phyloP scores from a whole-genome alignment of 2,888 invertebrate species.

The Lacanobia wlatinum region DNA sequence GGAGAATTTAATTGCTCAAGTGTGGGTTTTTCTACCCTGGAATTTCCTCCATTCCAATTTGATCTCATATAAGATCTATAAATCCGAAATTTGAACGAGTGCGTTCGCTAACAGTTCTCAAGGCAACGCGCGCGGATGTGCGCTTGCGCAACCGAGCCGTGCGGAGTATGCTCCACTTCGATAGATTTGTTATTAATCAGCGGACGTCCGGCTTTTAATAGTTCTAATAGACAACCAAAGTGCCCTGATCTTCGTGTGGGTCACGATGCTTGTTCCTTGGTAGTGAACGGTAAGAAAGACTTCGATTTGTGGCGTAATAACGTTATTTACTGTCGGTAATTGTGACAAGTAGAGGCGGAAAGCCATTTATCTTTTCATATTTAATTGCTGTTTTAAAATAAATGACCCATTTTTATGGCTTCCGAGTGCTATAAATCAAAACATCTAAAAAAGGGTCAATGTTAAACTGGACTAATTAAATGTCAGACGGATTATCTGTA shows the following conservation, averaged over 20 bases:
- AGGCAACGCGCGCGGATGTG: slow-evolving; percentile 71
- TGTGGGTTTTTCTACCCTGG: neutral
- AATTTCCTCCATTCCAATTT: slow-evolving; percentile 19
- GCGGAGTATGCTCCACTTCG: slow-evolving; percentile 64
- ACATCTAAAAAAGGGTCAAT: slow-evolving; percentile 20
- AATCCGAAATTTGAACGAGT: slow-evolving; percentile 49
- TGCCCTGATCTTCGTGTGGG: slow-evolving; percentile 50
- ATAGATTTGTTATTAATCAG: slow-evolving; percentile 61
- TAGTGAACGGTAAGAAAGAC: slow-evolving; percentile 32
- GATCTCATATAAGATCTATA: slow-evolving; percentile 38
- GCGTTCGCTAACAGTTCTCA: slow-evolving; percentile 67
- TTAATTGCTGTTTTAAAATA: slow-evolving; percentile 22
- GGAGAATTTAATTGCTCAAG: neutral
- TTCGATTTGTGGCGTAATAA: slow-evolving; percentile 21
- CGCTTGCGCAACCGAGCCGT: slow-evolving; percentile 66
- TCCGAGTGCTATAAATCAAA: slow-evolving; percentile 23
- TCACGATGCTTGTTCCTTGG: slow-evolving; percentile 48
- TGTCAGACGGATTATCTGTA: slow-evolving; percentile 3
- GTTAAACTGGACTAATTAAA: slow-evolving; percentile 3
- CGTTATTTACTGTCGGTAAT: slow-evolving; percentile 33
- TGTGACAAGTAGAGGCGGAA: slow-evolving; percentile 33
- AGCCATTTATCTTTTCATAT: slow-evolving; percentile 37
- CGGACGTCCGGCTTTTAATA: slow-evolving; percentile 64
- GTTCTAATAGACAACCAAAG: slow-evolving; percentile 46
- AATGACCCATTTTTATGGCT: slow-evolving; percentile 22